Evolutionary conservation across 2,888 invertebrate species (phyloP).

Genomic region (Ennomos fuscantarius): DNA sequence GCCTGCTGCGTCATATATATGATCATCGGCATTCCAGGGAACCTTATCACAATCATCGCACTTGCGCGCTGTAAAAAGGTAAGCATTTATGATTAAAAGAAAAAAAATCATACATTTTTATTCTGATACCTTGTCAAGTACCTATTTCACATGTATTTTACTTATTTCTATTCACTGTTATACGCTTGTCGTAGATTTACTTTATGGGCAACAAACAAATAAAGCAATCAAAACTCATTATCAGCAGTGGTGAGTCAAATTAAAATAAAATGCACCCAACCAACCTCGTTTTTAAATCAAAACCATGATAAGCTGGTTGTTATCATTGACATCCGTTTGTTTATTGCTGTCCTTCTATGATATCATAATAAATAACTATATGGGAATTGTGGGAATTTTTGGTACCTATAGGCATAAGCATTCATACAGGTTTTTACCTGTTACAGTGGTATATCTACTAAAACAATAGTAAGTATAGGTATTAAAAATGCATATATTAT

Average conservation of each 20-base stretch:
- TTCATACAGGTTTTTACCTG: too few species aligned
- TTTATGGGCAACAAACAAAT: conserved; percentile 3
- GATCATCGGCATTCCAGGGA: conserved; percentile 91
- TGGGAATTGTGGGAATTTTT: too few species aligned
- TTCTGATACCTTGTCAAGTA: too few species aligned
- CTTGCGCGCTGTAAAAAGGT: conserved; percentile 91
- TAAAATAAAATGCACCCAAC: conserved; percentile 10
- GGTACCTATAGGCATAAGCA: too few species aligned
- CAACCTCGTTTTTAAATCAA: conserved; percentile 11
- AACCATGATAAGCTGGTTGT: conserved; percentile 15
- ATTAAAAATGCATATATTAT: too few species aligned
- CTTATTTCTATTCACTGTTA: too few species aligned
- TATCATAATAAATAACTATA: conserved; percentile 4
- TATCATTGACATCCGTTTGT: conserved; percentile 25
- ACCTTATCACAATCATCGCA: conserved; percentile 91
- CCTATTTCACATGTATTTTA: too few species aligned
- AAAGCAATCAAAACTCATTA: conserved; percentile 3
- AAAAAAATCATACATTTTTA: too few species aligned
- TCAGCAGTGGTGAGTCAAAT: conserved; percentile 12
- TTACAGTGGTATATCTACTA: too few species aligned
- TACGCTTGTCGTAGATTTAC: too few species aligned
- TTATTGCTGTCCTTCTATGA: conserved; percentile 3
- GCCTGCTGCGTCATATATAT: conserved; percentile 90
- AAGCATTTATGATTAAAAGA: conserved; percentile 44
- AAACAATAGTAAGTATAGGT: too few species aligned